These are phyloP conservation scores for Eueremaeus valkanovi DNA, from an alignment of 2,888 invertebrate species.

Conservation along the genomic window DNA sequence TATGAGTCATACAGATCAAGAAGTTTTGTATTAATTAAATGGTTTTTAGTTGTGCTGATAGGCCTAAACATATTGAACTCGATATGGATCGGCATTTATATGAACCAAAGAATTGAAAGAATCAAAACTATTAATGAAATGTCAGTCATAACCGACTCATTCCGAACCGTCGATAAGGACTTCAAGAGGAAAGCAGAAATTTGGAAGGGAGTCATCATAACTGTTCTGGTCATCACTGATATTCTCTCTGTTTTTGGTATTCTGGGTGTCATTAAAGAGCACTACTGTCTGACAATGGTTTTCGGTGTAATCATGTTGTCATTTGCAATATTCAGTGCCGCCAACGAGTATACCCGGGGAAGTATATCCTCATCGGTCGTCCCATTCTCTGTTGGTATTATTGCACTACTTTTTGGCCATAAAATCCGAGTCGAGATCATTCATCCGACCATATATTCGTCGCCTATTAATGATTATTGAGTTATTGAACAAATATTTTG, in stretches of 20 bases:
- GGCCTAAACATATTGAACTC: constrained; percentile 5
- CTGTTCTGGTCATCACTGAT: constrained; percentile 12
- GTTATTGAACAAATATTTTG: too few species aligned
- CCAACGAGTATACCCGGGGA: neutral
- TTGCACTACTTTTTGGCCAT: neutral
- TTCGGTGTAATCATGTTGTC: constrained; percentile 8
- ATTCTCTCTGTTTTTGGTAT: neutral
- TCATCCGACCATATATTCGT: constrained; percentile 29
- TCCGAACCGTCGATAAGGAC: neutral
- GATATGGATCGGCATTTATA: constrained; percentile 24
- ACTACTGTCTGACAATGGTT: constrained; percentile 16
- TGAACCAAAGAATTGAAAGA: neutral
- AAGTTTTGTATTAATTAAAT: neutral
- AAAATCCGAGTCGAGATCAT: constrained; percentile 21
- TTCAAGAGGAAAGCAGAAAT: neutral
- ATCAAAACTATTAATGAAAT: too few species aligned
- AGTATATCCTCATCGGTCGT: constrained; percentile 5
- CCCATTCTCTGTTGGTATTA: neutral
- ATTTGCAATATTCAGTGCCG: neutral
- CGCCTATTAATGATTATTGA: constrained; percentile 9
- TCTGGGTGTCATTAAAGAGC: neutral
- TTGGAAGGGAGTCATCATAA: constrained; percentile 5
- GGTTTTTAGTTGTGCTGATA: neutral
- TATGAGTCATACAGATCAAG: neutral
- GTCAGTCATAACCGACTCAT: neutral